Evolutionary conservation across 2,797 vertebrate genomes (phyloP).

Genomic region (Acestrorhynchus altus): DNA sequence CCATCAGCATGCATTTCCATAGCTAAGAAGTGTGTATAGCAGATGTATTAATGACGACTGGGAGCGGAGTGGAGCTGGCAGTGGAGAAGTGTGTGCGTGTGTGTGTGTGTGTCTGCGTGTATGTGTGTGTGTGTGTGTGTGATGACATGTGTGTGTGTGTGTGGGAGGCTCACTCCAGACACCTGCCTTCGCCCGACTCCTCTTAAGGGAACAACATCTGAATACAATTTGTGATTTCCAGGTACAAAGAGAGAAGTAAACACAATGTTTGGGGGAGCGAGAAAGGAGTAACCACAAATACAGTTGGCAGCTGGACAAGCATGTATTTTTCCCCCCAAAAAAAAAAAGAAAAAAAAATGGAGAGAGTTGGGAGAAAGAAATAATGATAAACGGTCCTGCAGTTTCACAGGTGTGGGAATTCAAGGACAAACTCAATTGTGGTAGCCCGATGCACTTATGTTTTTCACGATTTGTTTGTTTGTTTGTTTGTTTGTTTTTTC

Average conservation of each 20-base stretch:
- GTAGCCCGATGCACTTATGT: conserved; percentile 58
- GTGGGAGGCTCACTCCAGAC: conserved; percentile 75
- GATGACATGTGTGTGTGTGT: conserved; percentile 90
- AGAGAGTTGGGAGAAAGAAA: conserved; percentile 9
- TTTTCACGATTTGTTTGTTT: conserved; percentile 13
- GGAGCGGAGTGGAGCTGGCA: conserved; percentile 52
- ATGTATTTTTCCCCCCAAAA: conserved; percentile 63
- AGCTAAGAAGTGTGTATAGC: conserved; percentile 91
- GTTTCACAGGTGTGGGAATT: conserved; percentile 76
- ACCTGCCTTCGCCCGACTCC: conserved; percentile 78
- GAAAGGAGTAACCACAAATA: conserved; percentile 65
- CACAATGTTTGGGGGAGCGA: conserved; percentile 61
- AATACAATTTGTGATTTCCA: conserved; percentile 80
- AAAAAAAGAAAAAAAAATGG: conserved; percentile 62
- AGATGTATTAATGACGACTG: conserved; percentile 65
- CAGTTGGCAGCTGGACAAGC: conserved; percentile 78
- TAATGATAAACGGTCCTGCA: conserved; percentile 69
- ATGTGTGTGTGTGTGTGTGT: conserved; percentile 91
- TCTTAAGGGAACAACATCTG: conserved; percentile 80
- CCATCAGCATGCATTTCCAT: conserved; percentile 96
- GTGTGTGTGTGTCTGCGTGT: conserved; percentile 86
- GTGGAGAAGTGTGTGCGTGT: conserved; percentile 85
- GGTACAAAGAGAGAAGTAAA: conserved; percentile 80
- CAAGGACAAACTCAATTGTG: conserved; percentile 75
- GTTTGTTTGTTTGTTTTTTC: conserved; percentile 60